Base-by-base conservation (phyloP, 2,888 invertebrate species). In the Thera britannica region DNA sequence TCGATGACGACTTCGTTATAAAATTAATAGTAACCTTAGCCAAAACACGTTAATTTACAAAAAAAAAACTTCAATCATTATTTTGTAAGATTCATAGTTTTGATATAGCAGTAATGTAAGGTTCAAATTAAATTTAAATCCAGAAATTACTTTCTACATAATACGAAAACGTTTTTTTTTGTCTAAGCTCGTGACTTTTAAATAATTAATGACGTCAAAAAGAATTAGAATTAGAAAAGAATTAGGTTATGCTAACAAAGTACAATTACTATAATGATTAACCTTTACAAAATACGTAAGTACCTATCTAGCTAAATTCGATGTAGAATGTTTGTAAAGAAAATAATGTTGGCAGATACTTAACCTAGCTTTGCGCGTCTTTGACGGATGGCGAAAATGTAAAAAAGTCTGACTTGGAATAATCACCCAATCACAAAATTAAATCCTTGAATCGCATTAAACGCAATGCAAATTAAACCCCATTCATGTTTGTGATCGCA, bases 161-260 rank as follows among this genome's bases (percentile, higher is more conserved):
- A 9, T 9, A 46, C 44, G 7, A 46, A 46, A 9, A 46, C 2
- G 8, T 46, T 46, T 46, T 57, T 64, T 51, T 64, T 64, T 67
- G 66, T 73, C 84, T 88, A 90, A 89, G 90, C 89, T 90, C 88
- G 77, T 76, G 67, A 83, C 79, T 88, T 90, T 87, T 88, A 88
- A 78, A 80, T 52, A 49, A 49, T 58, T 58, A 70, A 11, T 59
- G 48, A 44, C 48, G 48, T 55, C n/a, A n/a, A n/a, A n/a, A n/a
- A n/a, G n/a, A n/a, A n/a, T n/a, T n/a, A n/a, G n/a, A n/a, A n/a
- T n/a, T n/a, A n/a, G n/a, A 61, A 65, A 71, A 62, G 71, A 72
- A 68, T 58, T 11, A 60, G 8, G 6, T 52, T 52, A 7, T 0
- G 23, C 34, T 52, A 52, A 36, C 11, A n/a, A 55, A 23, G 23